Percentiles rank a stretch among this genome's conserved stretches.
These are phyloP conservation scores for Tretioscincus oriximinensis DNA, from an alignment of 2,113 vertebrate species.

Conservation along the genomic window DNA sequence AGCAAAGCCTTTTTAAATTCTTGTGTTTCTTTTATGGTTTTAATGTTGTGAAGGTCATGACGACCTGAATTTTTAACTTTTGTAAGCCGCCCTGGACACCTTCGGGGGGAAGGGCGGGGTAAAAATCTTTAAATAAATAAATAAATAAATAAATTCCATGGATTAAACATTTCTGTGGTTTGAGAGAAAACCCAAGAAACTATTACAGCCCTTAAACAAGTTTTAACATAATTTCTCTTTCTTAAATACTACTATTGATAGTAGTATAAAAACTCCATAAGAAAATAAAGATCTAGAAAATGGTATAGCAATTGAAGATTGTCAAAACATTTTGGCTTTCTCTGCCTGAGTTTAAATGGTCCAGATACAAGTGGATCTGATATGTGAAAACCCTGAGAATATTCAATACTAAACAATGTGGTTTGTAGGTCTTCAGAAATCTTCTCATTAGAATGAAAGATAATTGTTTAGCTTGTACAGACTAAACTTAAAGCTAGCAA, in stretches of 20 bases:
- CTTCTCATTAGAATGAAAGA: background rate
- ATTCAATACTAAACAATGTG: constrained; percentile 19
- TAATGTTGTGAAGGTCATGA: no score
- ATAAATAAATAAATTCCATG: no score
- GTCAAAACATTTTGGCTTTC: constrained; percentile 25
- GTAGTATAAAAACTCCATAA: background rate
- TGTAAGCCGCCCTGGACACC: no score
- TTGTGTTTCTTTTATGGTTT: no score
- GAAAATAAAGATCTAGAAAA: constrained; percentile 22
- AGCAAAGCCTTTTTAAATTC: no score
- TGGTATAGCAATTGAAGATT: constrained; percentile 41
- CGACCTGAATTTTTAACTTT: no score
- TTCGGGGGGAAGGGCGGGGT: no score
- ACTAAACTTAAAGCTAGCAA: background rate
- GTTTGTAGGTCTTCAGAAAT: constrained; percentile 25
- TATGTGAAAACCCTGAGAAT: constrained; percentile 37
- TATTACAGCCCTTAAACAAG: background rate
- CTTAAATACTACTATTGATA: no score
- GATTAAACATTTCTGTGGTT: background rate
- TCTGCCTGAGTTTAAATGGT: constrained; percentile 35
- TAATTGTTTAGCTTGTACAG: background rate
- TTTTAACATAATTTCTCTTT: constrained; percentile 10
- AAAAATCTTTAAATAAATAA: no score
- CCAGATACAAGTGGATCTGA: constrained; percentile 25
- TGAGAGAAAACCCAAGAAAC: background rate